Evolutionary conservation across 2,113 vertebrate genomes (phyloP).

Genomic region (Xiphophorus couchianus): DNA sequence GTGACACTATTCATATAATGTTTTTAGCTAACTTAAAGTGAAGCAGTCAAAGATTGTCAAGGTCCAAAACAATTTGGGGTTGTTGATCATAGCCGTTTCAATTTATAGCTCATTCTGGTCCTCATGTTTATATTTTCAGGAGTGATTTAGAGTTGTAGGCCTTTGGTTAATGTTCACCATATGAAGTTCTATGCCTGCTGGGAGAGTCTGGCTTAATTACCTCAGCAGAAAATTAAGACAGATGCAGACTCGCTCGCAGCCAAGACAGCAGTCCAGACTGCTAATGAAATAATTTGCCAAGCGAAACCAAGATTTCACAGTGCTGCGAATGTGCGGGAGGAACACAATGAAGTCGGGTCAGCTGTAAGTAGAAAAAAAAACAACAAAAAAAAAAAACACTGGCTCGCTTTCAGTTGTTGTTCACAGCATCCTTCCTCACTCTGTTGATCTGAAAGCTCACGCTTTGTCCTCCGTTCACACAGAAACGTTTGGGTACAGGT

Average conservation of each 20-base stretch:
- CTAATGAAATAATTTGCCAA: constrained; percentile 45
- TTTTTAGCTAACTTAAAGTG: not conserved
- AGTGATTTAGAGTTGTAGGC: not conserved
- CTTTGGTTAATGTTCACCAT: fast-evolving
- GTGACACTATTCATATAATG: not conserved
- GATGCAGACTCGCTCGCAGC: constrained; percentile 7
- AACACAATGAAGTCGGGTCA: constrained; percentile 57
- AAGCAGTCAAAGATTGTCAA: not conserved
- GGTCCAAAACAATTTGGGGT: no score
- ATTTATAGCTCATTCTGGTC: no score
- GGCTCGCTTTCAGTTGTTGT: constrained; percentile 32
- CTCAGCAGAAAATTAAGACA: constrained; percentile 38
- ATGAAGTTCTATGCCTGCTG: constrained; percentile 10
- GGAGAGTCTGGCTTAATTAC: constrained; percentile 5
- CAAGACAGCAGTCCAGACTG: constrained; percentile 39
- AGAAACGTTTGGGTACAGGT: not conserved
- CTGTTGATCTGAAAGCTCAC: not conserved
- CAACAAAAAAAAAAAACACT: constrained; percentile 30
- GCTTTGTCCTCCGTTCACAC: not conserved
- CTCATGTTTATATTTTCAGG: not conserved
- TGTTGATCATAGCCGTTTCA: no score
- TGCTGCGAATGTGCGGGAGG: constrained; percentile 37
- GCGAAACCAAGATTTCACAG: constrained; percentile 32
- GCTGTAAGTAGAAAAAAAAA: constrained; percentile 50
- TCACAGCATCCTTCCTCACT: constrained; percentile 49